Evolutionary conservation across 2,113 vertebrate genomes (phyloP), one percentile per base, ranked within the genome.

Genomic region (Oceanodroma tethys): DNA sequence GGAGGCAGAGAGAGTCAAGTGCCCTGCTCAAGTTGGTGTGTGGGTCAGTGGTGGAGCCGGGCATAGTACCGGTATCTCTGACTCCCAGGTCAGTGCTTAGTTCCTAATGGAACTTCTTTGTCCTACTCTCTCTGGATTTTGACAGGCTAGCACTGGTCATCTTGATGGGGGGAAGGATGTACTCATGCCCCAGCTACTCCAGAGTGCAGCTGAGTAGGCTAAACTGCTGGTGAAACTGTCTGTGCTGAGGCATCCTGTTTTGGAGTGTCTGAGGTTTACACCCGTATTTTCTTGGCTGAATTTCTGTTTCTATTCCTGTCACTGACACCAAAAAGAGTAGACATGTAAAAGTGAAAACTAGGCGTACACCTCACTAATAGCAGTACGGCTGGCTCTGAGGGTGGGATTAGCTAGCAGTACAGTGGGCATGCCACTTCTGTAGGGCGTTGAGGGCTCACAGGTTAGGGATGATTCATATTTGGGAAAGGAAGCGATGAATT

Each of bases 361-460:
- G 16, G 81, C 0, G 0, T n/a, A 9, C 9, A 9, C 34, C 52
- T 66, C 23, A 5, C 83, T 40, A 47, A 17, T 9, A n/a, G 72
- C 36, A 53, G 27, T 21, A 16, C 14, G 13, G n/a, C 34, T 72
- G 71, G 21, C 58, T 78, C 79, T 30, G 58, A 52, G 79, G 72
- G 18, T 55, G 80, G n/a, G 22, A 27, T 23, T 63, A 30, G 26
- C 50, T 16, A 58, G 48, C 43, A 30, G 43, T 71, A 21, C 15
- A 3, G 43, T 0, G 21, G 27, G 13, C 15, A 2, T 34, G 13
- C 30, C 8, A 3, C 7, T 65, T 47, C 42, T 52, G 3, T 17
- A 16, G 34, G 53, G 34, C 3, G 3, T 13, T 34, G 36, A 78
- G 58, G 40, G 48, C 74, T 68, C 65, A 7, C 30, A 13, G 53